Base-by-base conservation (phyloP, 2,888 invertebrate species). In the Phanerotoma sp. region DNA sequence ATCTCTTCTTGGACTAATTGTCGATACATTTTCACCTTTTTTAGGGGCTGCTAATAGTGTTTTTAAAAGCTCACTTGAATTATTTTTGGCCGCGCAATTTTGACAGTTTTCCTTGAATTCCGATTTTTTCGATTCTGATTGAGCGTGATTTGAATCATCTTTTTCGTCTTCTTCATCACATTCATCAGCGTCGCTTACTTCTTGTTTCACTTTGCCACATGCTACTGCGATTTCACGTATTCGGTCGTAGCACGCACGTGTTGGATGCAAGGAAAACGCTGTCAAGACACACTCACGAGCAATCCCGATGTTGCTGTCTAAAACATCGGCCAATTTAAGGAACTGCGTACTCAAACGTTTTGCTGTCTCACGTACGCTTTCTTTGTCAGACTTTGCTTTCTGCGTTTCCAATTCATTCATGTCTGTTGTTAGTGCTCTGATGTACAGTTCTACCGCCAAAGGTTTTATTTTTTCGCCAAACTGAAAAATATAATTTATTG, bases 221-320 rank as follows among this genome's bases (percentile, higher is more conserved):
- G 75, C 75, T 45, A 77, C 70, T 1, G 83, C 83, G 57, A 83
- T 72, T 22, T 79, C 78, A 63, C 81, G 79, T 45, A 89, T 83
- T 61, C 79, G 76, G 21, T 83, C 81, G 68, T 84, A 83, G 74
- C 84, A 83, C 10, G 77, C 76, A 30, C 79, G 77, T 6, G 87
- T 84, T 4, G 90, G 89, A 67, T 87, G 83, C 47, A 90, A 78
- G 41, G 88, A 88, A 78, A 90, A 91, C 1, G 89, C 87, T 1
- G 90, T 89, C 35, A 90, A 80, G 0, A 85, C 78, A 68, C 89
- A 89, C 77, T 90, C 90, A 63, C 85, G 80, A 44, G 83, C 82
- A 25, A 89, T 81, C 15, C 85, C 82, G 18, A 82, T 75, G 68
- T 86, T 84, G 51, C 79, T 79, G 30, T 66, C 67, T 18, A 81